Evolutionary conservation across 2,797 vertebrate species (phyloP), one percentile per base, ranked within the genome.

Genomic region (Cirrhinus mrigala): DNA sequence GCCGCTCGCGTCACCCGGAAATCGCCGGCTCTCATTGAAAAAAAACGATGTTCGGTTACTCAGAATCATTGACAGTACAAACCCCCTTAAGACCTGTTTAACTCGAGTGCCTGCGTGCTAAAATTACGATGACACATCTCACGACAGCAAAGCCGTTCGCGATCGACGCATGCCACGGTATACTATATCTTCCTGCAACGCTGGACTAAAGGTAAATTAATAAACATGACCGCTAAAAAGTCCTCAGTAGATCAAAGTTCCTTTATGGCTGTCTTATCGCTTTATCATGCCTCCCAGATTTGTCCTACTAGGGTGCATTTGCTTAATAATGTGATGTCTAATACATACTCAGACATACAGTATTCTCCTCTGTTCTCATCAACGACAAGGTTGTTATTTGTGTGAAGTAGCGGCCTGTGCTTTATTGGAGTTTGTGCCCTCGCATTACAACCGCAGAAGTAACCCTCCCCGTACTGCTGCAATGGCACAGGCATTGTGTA

Each of bases 171-270:
- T 3, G n/a, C 40, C 11, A 6, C 6, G 12, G 33, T 58, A n/a
- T 70, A 54, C 33, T 22, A 46, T 14, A 62, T 40, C 52, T 40
- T 33, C 54, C n/a, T 46, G 24, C 37, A 54, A 14, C 52, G 16
- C 52, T 44, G 79, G 10, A n/a, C 54, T 40, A 60, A 78, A 46
- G 60, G 54, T 1, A 78, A 60, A 24, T 16, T 12, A 12, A 46
- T 40, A 77, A 22, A 54, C 20, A 77, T 27, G 15, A 27, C 14
- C 6, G 37, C 20, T 62, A n/a, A 27, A 33, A 73, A 62, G 14
- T 24, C 54, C 44, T 18, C 4, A n/a, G 22, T 37, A 1, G 54
- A 87, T 85, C 76, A 87, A 89, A 80, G 76, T 71, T 71, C 16
- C 60, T 82, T n/a, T n/a, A n/a, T 46, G 27, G 70, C 48, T n/a